Evolutionary conservation across 2,113 vertebrate genomes (phyloP), one percentile per base, ranked within the genome.

Genomic region (Vombatus ursinus): DNA sequence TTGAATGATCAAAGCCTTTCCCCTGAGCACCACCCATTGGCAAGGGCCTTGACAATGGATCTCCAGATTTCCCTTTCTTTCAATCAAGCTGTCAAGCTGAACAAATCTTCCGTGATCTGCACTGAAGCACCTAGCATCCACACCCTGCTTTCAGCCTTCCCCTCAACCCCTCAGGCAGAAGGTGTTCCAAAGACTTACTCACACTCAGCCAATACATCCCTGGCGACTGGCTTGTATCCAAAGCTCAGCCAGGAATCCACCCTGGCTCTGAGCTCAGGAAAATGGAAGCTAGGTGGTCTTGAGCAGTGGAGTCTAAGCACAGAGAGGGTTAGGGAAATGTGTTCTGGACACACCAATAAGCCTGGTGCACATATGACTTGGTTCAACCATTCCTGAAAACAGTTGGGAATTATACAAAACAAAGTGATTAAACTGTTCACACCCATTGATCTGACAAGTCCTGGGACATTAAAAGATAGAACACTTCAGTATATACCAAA

Each of bases 101-200:
- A 44, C 98, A 98, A 98, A 97, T 97, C 96, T 94, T 28, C 0
- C n/a, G 95, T 94, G 97, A 96, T 93, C 97, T 97, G 25, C 28
- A 96, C 96, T 94, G 95, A 96, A 94, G 96, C 0, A 12, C 91
- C 96, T 92, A 95, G 51, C 90, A 84, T 51, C 94, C 95, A 98
- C 97, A 90, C 97, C 97, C 96, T 98, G 95, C 97, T 98, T 52
- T 98, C 92, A 97, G 37, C 57, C 96, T 98, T 94, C 93, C 96
- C 92, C 91, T 97, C 95, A 92, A 92, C 97, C 97, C 98, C 97
- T 93, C 97, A 97, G 98, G 98, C 97, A 68, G 94, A 97, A 96
- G 98, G 95, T 96, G 97, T 97, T 97, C 96, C 84, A 14, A 95
- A 94, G 95, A 37, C 96, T 98, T 97, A 98, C 97, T 97, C 96